Evolutionary conservation across 2,888 invertebrate species (phyloP).

Genomic region (Gymnocheta viridis): DNA sequence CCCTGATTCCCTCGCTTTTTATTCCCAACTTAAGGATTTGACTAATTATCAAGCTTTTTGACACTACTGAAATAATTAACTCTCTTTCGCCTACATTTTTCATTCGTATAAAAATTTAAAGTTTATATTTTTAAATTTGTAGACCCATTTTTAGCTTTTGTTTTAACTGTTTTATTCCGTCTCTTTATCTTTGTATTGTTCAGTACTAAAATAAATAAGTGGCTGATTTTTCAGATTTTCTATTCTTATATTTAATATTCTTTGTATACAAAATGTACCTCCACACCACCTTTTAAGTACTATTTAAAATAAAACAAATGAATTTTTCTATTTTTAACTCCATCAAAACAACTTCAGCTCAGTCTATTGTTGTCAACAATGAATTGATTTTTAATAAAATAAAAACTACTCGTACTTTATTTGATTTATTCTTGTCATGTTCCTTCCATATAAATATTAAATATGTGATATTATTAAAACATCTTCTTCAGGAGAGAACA

Average conservation of each 20-base stretch:
- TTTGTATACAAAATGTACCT: not conserved
- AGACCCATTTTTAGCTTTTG: no score
- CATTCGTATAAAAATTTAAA: no score
- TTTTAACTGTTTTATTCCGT: not conserved
- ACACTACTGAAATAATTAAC: no score
- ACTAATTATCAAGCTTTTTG: no score
- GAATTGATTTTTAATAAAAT: not conserved
- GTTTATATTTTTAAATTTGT: no score
- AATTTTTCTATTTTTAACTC: not conserved
- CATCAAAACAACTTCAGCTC: not conserved
- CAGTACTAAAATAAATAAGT: not conserved
- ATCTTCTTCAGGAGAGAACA: not conserved
- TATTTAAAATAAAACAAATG: not conserved
- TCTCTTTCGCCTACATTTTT: no score
- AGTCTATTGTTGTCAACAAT: slow-evolving; percentile 28
- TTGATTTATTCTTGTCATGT: not conserved
- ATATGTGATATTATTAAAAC: not conserved
- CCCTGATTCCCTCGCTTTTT: no score
- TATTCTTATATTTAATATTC: not conserved
- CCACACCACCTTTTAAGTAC: not conserved
- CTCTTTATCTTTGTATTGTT: no score
- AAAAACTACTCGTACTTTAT: not conserved
- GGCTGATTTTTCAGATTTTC: not conserved
- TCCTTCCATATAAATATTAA: not conserved
- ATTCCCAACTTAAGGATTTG: no score